Percentiles rank a stretch among this genome's conserved stretches.
phyloP scores from a whole-genome alignment of 2,113 vertebrate genomes.

The Romanogobio albipinnatus region DNA sequence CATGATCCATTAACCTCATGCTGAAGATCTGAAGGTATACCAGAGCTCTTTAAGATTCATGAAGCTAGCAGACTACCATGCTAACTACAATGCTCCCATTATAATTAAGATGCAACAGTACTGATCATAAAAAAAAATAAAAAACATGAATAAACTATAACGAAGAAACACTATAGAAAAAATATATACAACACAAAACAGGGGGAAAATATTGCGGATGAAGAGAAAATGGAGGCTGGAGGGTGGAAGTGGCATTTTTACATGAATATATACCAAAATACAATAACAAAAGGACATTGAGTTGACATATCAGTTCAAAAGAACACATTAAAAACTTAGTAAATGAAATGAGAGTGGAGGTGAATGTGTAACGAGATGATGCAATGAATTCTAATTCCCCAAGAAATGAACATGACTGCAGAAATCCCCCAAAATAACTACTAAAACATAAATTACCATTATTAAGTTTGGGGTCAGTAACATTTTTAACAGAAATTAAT shows the following conservation, averaged over 20 bases:
- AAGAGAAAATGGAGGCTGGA: neutral
- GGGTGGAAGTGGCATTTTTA: neutral
- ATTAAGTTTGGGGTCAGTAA: neutral
- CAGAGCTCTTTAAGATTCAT: constrained; percentile 34
- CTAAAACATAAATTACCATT: neutral
- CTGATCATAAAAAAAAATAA: neutral
- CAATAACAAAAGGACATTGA: neutral
- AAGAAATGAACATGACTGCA: no score
- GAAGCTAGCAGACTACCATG: constrained; percentile 70
- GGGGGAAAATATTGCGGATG: neutral
- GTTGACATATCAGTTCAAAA: neutral
- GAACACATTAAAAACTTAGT: neutral
- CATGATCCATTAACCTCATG: constrained; percentile 56
- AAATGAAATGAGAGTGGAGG: constrained; percentile 53
- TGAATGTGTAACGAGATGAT: constrained; percentile 8
- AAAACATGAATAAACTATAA: constrained; percentile 23
- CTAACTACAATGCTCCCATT: constrained; percentile 63
- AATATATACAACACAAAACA: neutral
- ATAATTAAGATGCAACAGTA: neutral
- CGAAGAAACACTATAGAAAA: neutral
- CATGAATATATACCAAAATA: neutral
- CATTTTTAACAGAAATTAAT: neutral
- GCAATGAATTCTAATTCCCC: neutral
- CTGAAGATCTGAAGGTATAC: constrained; percentile 47
- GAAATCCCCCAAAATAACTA: neutral